phyloP scores from a whole-genome alignment of 2,113 vertebrate genomes.

The Hassar affinis region DNA sequence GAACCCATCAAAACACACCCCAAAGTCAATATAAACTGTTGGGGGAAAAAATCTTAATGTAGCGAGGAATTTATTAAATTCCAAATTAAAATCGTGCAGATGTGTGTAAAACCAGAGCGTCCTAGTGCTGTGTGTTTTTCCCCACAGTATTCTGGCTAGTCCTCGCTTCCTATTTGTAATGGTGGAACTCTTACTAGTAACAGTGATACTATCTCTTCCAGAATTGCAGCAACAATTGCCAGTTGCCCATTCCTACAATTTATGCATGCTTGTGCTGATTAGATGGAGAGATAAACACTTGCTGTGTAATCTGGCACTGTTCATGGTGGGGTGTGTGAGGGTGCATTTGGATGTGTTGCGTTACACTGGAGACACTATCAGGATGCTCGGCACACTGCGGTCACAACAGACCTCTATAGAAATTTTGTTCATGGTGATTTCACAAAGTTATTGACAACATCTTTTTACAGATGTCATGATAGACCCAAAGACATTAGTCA shows the following conservation, averaged over 20 bases:
- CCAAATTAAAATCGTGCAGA: not conserved
- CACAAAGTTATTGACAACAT: not conserved
- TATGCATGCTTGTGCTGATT: not conserved
- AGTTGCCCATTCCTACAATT: not conserved
- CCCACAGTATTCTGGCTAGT: not conserved
- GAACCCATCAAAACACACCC: not conserved
- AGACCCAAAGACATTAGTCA: too few relatives aligned
- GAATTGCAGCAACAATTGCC: not conserved
- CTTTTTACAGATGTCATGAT: not conserved
- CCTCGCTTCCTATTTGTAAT: not conserved
- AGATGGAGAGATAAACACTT: not conserved
- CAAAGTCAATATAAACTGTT: not conserved
- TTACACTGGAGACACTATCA: not conserved
- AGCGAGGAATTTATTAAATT: not conserved
- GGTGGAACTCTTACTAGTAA: not conserved
- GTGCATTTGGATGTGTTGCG: not conserved
- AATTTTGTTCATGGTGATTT: constrained; percentile 7
- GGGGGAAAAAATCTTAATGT: not conserved
- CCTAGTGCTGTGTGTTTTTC: not conserved
- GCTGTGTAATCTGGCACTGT: not conserved
- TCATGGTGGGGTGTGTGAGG: not conserved
- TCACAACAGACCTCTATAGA: not conserved
- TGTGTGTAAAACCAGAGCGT: not conserved
- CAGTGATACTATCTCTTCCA: not conserved
- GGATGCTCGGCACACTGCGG: not conserved